Evolutionary conservation across 2,797 vertebrate species (phyloP), one percentile per base, ranked within the genome.

Genomic region (Pempheris klunzingeri): DNA sequence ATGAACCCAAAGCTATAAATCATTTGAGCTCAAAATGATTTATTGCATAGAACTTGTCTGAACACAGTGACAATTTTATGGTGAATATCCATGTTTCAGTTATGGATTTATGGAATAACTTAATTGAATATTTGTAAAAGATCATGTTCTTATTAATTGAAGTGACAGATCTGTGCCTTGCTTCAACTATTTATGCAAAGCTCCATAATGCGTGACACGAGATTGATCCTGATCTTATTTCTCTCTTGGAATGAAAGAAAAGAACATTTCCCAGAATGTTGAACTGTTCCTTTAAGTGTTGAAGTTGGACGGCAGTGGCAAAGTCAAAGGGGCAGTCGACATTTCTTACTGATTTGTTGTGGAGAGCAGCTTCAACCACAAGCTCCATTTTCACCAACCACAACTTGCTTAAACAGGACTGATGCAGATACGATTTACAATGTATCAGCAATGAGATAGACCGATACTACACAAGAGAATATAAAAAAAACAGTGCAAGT

Each of bases 1-100:
- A 62, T 44, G 24, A 75, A 62, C 44, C 64, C 15, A 12, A 49
- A 53, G 26, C 66, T 24, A 75, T 84, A 60, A 73, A 86, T 84
- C 74, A 68, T 24, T 46, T 49, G 22, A 61, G 17, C 26, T 58
- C 17, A n/a, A 64, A n/a, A 59, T 59, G 50, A 73, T 74, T 73
- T 39, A 63, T 58, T 41, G n/a, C 32, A 28, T 9, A 34, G 28
- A 20, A 22, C 74, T 43, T 20, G 32, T 78, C 18, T 73, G 66
- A 54, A 72, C 32, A n/a, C 49, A 77, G 65, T 14, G n/a, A 49
- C 36, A 54, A 47, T 61, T 39, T 65, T 71, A 68, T 46, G 18
- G 38, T 24, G 20, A 49, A 46, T 61, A 54, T 32, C 34, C 4
- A 18, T 36, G 36, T 43, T 54, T 47, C 4, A 64, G 14, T 46